Percentiles rank a stretch among this genome's conserved stretches.
Conservation (phyloP, 2,888 invertebrate genomes). For the Unio delphinus region DNA sequence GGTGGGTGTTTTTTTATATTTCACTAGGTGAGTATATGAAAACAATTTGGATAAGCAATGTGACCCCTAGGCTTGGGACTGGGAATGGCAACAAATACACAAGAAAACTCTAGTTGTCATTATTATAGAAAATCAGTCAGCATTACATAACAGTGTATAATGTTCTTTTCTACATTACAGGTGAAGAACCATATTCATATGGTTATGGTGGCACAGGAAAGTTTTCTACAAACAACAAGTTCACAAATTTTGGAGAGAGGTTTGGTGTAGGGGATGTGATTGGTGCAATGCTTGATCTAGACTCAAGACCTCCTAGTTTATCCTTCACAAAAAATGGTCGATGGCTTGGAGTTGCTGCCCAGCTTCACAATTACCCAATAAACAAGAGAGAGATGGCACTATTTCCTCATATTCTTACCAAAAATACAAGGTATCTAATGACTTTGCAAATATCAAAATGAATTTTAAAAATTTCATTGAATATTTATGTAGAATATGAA, state of each 20-base stretch:
- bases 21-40: too few relatives aligned
- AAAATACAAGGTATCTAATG: conserved; percentile 78
- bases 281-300: conserved; percentile 80
- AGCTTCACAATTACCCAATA: conserved; percentile 78
- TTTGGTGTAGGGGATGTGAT: conserved; percentile 87
- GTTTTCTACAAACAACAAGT: conserved; percentile 82
- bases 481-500: too few relatives aligned
- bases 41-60: too few relatives aligned
- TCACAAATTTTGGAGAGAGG: conserved; percentile 82
- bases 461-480: background rate
- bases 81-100: too few relatives aligned
- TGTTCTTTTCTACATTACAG: conserved; percentile 67
- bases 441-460: background rate
- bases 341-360: conserved; percentile 82
- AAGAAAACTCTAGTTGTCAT: too few relatives aligned
- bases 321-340: conserved; percentile 89
- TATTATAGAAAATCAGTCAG: too few relatives aligned
- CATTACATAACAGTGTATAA: too few relatives aligned
- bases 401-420: conserved; percentile 91
- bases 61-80: too few relatives aligned
- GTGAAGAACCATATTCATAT: conserved; percentile 82
- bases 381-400: conserved; percentile 77
- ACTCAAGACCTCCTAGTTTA: conserved; percentile 81
- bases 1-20: too few relatives aligned
- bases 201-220: conserved; percentile 90